A percentile compares a stretch with the other conserved stretches of the same genome.
phyloP scores from a whole-genome alignment of 2,113 vertebrate species.

The Sylvietta virens region DNA sequence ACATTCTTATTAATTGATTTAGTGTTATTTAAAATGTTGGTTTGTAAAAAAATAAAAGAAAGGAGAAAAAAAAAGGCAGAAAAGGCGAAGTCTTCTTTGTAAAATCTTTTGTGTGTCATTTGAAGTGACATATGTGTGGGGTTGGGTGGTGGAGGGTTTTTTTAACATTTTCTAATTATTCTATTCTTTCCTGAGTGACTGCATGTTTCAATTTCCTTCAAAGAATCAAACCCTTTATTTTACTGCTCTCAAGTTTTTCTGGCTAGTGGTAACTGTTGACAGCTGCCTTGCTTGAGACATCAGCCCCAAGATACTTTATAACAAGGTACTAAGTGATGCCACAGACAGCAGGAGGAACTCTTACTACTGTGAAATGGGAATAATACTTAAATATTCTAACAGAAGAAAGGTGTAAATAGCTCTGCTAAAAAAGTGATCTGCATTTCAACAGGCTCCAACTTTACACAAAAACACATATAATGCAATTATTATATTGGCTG shows the following conservation, averaged over 20 bases:
- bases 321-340: background rate
- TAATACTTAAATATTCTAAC: background rate
- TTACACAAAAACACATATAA: background rate
- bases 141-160: background rate
- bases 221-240: background rate
- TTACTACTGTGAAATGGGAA: background rate
- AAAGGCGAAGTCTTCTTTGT: background rate
- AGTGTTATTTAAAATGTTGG: slow-evolving; percentile 3
- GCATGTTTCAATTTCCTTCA: background rate
- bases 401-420: background rate
- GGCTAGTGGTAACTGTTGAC: background rate
- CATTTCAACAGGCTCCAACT: background rate
- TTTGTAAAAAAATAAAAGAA: background rate
- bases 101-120: background rate
- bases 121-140: background rate
- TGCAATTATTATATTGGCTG: background rate
- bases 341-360: background rate
- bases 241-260: background rate
- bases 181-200: background rate
- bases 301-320: background rate
- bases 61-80: background rate
- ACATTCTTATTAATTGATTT: slow-evolving; percentile 34
- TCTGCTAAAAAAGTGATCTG: background rate
- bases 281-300: background rate
- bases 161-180: background rate